Conservation (phyloP, 2,113 vertebrate genomes). For the Sphaerodactylus townsendi region DNA sequence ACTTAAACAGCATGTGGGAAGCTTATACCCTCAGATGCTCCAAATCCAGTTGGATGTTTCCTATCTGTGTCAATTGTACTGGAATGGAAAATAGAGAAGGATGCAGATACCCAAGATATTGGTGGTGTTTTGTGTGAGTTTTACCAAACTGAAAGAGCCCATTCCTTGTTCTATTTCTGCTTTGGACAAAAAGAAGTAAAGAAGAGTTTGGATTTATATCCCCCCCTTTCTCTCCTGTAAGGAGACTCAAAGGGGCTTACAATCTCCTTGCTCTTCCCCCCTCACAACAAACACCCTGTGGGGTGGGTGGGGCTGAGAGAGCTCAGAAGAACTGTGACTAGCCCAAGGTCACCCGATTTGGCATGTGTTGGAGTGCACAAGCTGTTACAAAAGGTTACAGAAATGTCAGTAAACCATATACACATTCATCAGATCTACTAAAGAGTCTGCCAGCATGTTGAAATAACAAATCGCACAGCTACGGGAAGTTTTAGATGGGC, state of each 20-base stretch:
- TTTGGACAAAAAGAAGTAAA: not conserved
- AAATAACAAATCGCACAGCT: not conserved
- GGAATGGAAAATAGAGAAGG: not conserved
- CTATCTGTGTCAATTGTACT: not conserved
- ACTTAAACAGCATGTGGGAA: not conserved
- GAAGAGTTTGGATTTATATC: no score
- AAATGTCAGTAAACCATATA: not conserved
- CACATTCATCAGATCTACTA: not conserved
- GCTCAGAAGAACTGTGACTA: no score
- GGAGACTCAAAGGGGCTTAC: no score
- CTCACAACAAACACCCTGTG: no score
- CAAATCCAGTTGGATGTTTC: not conserved
- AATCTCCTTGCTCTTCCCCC: no score
- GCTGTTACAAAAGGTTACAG: no score
- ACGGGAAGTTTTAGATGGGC: not conserved
- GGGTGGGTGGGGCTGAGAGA: no score
- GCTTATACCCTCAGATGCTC: not conserved
- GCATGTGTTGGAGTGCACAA: no score
- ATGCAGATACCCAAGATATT: not conserved
- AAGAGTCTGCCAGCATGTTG: not conserved
- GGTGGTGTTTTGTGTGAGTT: no score
- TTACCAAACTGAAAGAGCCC: not conserved
- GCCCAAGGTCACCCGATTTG: no score
- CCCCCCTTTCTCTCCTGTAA: no score
- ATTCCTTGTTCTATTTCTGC: not conserved